Evolutionary conservation across 2,797 vertebrate species (phyloP).

Genomic region (Typhlichthys subterraneus): DNA sequence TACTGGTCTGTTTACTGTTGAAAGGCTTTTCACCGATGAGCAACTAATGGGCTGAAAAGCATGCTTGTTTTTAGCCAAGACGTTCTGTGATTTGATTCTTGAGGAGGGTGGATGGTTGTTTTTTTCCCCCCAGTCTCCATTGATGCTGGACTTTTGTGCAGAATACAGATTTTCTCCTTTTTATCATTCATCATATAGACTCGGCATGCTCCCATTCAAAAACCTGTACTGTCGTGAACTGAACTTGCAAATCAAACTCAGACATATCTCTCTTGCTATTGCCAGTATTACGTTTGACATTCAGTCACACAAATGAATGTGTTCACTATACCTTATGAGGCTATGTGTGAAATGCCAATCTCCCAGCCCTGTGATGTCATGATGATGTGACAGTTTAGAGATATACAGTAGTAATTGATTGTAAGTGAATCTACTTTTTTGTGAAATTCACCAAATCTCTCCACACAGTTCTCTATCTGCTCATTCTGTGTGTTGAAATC

Average conservation of each 20-base stretch:
- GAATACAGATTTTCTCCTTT: conserved; percentile 13
- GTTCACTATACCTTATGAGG: conserved; percentile 39
- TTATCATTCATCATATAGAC: not conserved
- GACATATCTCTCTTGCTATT: not conserved
- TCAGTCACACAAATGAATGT: conserved; percentile 21
- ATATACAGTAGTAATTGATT: too few relatives aligned
- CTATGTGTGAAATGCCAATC: conserved; percentile 32
- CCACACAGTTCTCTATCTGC: too few relatives aligned
- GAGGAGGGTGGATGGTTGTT: too few relatives aligned
- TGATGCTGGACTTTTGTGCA: conserved; percentile 3
- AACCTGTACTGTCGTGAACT: not conserved
- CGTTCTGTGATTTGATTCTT: too few relatives aligned
- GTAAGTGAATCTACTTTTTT: too few relatives aligned
- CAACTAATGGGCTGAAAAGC: not conserved
- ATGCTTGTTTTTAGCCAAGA: not conserved
- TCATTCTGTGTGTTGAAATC: too few relatives aligned
- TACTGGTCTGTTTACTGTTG: conserved; percentile 96
- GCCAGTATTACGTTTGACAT: conserved; percentile 16
- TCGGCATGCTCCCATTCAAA: not conserved
- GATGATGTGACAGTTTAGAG: not conserved
- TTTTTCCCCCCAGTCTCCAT: too few relatives aligned
- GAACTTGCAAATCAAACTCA: not conserved
- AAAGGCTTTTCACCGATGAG: conserved; percentile 12
- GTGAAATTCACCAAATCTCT: too few relatives aligned
- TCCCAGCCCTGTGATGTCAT: conserved; percentile 9